Evolutionary conservation across 2,888 invertebrate genomes (phyloP).

Genomic region (Spicauda simplicius): DNA sequence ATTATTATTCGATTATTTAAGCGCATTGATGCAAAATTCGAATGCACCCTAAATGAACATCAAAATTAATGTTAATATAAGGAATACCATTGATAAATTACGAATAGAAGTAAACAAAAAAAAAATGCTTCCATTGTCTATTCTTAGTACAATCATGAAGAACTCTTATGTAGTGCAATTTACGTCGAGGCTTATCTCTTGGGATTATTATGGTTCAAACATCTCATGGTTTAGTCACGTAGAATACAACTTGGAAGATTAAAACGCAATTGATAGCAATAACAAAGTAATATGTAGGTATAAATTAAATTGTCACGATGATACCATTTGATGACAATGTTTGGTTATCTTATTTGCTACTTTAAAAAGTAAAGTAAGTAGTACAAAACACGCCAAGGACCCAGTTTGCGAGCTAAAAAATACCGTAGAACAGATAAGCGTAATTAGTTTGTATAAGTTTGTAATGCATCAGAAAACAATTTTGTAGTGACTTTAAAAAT

Average conservation of each 20-base stretch:
- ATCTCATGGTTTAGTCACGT: constrained; percentile 54
- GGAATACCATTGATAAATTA: too few relatives aligned
- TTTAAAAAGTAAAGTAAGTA: not conserved
- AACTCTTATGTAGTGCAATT: not conserved
- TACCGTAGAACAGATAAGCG: too few relatives aligned
- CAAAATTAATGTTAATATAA: too few relatives aligned
- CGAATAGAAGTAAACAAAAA: too few relatives aligned
- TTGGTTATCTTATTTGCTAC: constrained; percentile 11
- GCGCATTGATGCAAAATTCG: too few relatives aligned
- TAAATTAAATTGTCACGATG: constrained; percentile 34
- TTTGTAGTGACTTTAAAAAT: too few relatives aligned
- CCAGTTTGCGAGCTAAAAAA: constrained; percentile 8
- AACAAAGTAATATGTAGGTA: constrained; percentile 31
- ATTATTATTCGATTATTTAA: too few relatives aligned
- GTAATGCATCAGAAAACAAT: too few relatives aligned
- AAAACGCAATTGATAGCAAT: constrained; percentile 31
- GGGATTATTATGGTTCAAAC: constrained; percentile 48
- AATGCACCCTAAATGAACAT: too few relatives aligned
- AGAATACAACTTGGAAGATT: constrained; percentile 35
- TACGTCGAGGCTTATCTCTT: constrained; percentile 49
- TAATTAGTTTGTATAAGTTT: too few relatives aligned
- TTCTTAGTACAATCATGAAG: not conserved
- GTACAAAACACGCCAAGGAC: constrained; percentile 1
- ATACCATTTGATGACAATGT: constrained; percentile 27
- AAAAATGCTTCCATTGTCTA: too few relatives aligned